Evolutionary conservation across 2,797 vertebrate genomes (phyloP).

Genomic region (Crotalus adamanteus): DNA sequence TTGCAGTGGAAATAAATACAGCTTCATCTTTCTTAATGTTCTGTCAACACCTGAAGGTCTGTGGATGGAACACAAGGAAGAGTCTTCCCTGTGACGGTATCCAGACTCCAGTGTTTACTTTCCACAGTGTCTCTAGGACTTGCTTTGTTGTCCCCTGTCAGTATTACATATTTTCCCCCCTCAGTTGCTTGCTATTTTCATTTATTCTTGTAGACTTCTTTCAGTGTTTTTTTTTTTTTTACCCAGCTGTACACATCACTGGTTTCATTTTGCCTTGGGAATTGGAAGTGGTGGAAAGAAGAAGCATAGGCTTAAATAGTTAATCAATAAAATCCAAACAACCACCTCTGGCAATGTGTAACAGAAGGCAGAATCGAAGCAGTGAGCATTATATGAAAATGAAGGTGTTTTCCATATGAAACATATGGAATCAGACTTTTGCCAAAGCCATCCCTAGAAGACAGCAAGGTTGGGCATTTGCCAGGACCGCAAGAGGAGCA

Average conservation of each 20-base stretch:
- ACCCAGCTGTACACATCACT: background rate
- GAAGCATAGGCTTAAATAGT: background rate
- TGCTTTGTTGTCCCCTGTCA: background rate
- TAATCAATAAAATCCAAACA: background rate
- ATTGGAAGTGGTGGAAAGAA: background rate
- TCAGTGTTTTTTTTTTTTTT: background rate
- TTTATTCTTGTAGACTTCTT: background rate
- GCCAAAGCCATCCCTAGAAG: background rate
- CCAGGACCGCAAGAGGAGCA: background rate
- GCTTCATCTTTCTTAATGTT: too few species aligned
- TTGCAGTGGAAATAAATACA: background rate
- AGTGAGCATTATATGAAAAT: background rate
- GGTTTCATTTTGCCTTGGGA: background rate
- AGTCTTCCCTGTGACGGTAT: background rate
- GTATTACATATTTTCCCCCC: background rate
- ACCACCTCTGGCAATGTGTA: background rate
- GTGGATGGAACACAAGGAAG: background rate
- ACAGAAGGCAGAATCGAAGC: background rate
- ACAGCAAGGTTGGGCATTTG: background rate
- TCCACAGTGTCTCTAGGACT: background rate
- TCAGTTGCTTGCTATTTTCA: background rate
- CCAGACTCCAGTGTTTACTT: background rate
- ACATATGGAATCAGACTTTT: background rate
- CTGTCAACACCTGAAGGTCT: background rate
- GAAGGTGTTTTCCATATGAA: background rate